phyloP scores from a whole-genome alignment of 2,797 vertebrate species.

The Melanotaenia maccullochi region DNA sequence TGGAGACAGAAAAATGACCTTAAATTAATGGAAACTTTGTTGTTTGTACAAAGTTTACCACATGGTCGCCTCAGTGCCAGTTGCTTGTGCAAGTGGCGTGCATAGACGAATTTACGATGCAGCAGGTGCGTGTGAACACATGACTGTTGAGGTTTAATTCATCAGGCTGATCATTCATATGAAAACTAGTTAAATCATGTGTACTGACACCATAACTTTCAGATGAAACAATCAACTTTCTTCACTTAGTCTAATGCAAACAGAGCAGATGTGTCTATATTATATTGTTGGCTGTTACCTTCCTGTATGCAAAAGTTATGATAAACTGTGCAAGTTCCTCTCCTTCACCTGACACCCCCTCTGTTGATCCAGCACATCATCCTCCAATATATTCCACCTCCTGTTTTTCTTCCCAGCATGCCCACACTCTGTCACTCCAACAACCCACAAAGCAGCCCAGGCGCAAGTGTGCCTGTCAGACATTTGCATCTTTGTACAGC shows the following conservation, averaged over 20 bases:
- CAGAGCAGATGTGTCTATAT: background rate
- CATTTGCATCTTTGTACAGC: constrained; percentile 29
- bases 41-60: constrained; percentile 4
- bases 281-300: constrained; percentile 5
- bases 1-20: constrained; percentile 27
- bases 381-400: constrained; percentile 35
- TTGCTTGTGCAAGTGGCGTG: background rate
- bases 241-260: background rate
- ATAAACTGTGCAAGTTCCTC: constrained; percentile 22
- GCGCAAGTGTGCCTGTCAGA: constrained; percentile 21
- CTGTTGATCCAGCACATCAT: constrained; percentile 29
- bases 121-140: constrained; percentile 19
- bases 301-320: constrained; percentile 15
- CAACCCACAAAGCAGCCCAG: constrained; percentile 32
- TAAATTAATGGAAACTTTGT: constrained; percentile 9
- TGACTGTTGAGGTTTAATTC: constrained; percentile 4
- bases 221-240: background rate
- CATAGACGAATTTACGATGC: background rate
- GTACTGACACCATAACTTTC: background rate
- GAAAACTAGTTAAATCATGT: constrained; percentile 6
- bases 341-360: constrained; percentile 38
- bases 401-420: constrained; percentile 36
- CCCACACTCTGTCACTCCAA: constrained; percentile 49
- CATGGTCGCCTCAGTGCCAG: constrained; percentile 5
- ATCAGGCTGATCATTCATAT: background rate